These are phyloP conservation scores for western clawed frog (Xenopus tropicalis) DNA, from an alignment of 2,113 vertebrate genomes.

Conservation along the genomic window UCB_Xtro_10.0 CM004448.2:38418501-38419000, in stretches of 20 bases:
- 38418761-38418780: slow-evolving; percentile 73
- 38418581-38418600: not conserved
- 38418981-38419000: slow-evolving; percentile 16
- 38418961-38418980: not conserved
- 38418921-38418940: not conserved
- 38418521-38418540: no score
- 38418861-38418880: slow-evolving; percentile 21
- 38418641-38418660: slow-evolving; percentile 53
- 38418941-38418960: not conserved
- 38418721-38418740: slow-evolving; percentile 61
- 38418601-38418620: slow-evolving; percentile 50
- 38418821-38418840: slow-evolving; percentile 51
- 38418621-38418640: slow-evolving; percentile 57
- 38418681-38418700: slow-evolving; percentile 72
- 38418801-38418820: slow-evolving; percentile 73
- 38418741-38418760: slow-evolving; percentile 74
- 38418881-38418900: not conserved
- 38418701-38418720: slow-evolving; percentile 58
- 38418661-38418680: slow-evolving; percentile 69
- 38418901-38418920: not conserved
- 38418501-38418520: no score
- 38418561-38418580: not conserved
- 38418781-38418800: slow-evolving; percentile 67
- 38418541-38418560: not conserved
- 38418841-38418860: slow-evolving; percentile 24